Evolutionary conservation across 1,140 invertebrate species (phyloP).

Genomic region (Phenacoccus solenopsis): DNA sequence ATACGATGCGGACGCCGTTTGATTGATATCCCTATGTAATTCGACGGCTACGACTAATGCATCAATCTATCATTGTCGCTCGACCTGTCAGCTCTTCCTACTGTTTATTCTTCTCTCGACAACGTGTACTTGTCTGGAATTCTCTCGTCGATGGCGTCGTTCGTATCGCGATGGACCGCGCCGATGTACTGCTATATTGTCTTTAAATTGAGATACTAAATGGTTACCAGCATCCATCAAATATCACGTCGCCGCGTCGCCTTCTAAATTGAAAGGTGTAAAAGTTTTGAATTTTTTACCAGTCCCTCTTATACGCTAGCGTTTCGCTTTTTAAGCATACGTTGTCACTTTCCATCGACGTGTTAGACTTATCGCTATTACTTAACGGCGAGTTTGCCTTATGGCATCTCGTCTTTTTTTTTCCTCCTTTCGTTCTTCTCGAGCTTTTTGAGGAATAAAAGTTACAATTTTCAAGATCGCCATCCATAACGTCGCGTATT

Average conservation of each 20-base stretch:
- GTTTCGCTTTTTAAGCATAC: neutral
- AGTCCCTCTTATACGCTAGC: no score
- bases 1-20: neutral
- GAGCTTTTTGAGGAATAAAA: no score
- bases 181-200: no score
- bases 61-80: constrained; percentile 14
- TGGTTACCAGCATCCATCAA: neutral
- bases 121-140: neutral
- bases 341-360: neutral
- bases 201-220: neutral
- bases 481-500: no score
- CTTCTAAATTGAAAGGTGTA: neutral
- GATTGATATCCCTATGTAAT: constrained; percentile 6
- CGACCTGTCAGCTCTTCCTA: neutral
- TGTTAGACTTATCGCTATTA: neutral
- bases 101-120: neutral
- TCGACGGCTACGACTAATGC: neutral
- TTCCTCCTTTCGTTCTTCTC: no score
- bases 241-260: neutral
- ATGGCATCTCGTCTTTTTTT: no score
- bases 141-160: neutral
- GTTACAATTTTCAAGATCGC: no score
- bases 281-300: no score
- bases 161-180: no score
- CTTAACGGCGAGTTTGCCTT: neutral